A percentile compares a stretch with the other conserved stretches of the same genome.
Conservation (phyloP, 2,888 invertebrate species). For the Tromatobia lineatoria region DNA sequence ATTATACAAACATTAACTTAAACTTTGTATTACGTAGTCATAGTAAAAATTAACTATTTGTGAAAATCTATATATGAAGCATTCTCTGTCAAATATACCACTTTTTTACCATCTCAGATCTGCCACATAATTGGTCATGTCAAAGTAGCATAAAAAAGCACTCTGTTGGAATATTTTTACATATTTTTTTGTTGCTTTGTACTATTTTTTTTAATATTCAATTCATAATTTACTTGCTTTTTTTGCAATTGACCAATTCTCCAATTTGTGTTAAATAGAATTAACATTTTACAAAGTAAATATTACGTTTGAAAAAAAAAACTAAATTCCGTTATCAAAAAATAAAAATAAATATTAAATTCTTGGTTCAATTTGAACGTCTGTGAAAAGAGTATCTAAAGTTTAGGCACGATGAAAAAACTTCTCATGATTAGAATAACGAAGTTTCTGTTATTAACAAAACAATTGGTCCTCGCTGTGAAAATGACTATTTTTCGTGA, state of each 20-base stretch:
- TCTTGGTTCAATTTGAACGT: constrained; percentile 5
- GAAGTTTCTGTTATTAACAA: constrained; percentile 36
- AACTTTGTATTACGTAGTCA: too few species aligned
- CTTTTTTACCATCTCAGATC: too few species aligned
- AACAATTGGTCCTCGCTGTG: constrained; percentile 6
- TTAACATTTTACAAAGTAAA: neutral
- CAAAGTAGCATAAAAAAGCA: too few species aligned
- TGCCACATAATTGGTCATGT: too few species aligned
- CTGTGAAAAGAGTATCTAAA: neutral
- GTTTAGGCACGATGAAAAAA: neutral
- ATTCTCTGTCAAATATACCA: too few species aligned
- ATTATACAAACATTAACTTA: neutral
- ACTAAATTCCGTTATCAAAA: neutral
- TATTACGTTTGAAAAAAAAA: too few species aligned
- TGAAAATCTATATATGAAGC: too few species aligned
- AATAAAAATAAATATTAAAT: neutral
- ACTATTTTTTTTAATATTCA: too few species aligned
- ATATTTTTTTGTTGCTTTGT: too few species aligned
- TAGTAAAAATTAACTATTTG: too few species aligned
- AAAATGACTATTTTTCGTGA: neutral
- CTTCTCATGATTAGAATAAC: neutral
- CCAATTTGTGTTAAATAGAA: neutral
- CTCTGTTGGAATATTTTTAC: too few species aligned
- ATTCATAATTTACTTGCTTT: neutral
- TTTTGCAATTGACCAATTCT: too few species aligned